Percentiles rank a stretch among this genome's conserved stretches.
phyloP scores from a whole-genome alignment of 2,797 vertebrate species.

The Anguilla pacifica region DNA sequence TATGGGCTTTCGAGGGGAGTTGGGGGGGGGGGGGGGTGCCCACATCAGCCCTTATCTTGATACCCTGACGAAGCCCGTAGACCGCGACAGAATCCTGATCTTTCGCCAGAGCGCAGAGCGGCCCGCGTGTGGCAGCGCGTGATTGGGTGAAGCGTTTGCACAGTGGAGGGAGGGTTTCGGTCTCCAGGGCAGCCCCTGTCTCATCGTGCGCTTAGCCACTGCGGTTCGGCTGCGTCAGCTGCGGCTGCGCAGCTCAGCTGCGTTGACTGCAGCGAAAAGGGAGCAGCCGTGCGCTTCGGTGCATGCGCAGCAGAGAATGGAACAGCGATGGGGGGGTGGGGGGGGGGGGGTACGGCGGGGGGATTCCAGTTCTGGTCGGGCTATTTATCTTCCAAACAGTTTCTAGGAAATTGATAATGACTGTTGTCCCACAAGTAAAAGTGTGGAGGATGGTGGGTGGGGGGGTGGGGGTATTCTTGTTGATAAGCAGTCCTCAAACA shows the following conservation, averaged over 20 bases:
- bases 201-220: not conserved
- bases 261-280: not conserved
- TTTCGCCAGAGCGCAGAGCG: no score
- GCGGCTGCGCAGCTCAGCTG: not conserved
- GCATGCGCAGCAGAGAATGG: not conserved
- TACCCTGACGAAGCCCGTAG: not conserved
- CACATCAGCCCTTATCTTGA: not conserved
- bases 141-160: not conserved
- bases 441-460: not conserved
- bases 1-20: not conserved
- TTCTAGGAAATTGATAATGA: not conserved
- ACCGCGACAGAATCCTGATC: not conserved
- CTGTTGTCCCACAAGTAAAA: not conserved
- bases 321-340: not conserved
- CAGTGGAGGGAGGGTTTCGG: not conserved
- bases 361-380: not conserved
- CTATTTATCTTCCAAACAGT: not conserved
- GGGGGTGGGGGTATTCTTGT: not conserved
- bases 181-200: not conserved
- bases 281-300: not conserved
- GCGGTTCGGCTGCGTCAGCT: not conserved
- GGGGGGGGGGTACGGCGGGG: no score
- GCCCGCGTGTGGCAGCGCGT: not conserved
- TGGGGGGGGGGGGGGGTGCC: no score
- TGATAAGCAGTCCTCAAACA: constrained; percentile 19